Percentiles rank a stretch among this genome's conserved stretches.
Evolutionary conservation across 2,888 invertebrate species (phyloP).

Genomic region (Andrena hattorfiana): DNA sequence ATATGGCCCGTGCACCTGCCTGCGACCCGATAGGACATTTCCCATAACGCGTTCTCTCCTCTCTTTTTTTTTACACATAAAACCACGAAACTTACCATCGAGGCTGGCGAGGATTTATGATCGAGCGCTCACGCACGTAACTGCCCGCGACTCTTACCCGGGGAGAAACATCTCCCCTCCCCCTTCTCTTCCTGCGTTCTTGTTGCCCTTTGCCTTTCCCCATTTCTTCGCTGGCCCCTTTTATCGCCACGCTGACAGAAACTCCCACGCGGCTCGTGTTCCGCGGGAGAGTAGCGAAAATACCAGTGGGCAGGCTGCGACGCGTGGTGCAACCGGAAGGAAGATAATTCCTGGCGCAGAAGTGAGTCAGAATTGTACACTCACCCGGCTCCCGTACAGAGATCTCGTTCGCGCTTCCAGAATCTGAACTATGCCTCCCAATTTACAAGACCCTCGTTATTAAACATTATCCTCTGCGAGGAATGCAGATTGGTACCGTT

Average conservation of each 20-base stretch:
- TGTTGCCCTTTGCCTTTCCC: background rate
- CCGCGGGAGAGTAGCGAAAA: constrained; percentile 9
- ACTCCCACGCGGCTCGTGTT: background rate
- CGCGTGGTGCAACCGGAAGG: background rate
- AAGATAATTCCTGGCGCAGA: background rate
- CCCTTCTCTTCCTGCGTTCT: constrained; percentile 4
- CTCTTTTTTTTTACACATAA: constrained; percentile 30
- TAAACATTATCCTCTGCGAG: too few relatives aligned
- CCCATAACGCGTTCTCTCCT: constrained; percentile 69
- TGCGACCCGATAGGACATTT: constrained; percentile 75
- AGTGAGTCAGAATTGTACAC: too few relatives aligned
- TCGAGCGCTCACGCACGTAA: constrained; percentile 22
- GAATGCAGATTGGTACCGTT: background rate
- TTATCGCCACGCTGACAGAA: background rate
- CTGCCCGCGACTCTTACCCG: constrained; percentile 17
- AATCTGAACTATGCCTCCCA: too few relatives aligned
- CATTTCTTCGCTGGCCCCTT: constrained; percentile 11
- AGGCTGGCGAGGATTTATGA: constrained; percentile 60
- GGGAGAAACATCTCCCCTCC: background rate
- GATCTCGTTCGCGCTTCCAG: too few relatives aligned
- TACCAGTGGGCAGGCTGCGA: background rate
- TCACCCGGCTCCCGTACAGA: too few relatives aligned
- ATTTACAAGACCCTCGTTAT: too few relatives aligned
- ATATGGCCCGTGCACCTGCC: constrained; percentile 81
- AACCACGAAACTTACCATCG: constrained; percentile 66